Evolutionary conservation across 2,113 vertebrate genomes (phyloP), one percentile per base, ranked within the genome.

Genomic region (Mesembrinibis cayennensis): DNA sequence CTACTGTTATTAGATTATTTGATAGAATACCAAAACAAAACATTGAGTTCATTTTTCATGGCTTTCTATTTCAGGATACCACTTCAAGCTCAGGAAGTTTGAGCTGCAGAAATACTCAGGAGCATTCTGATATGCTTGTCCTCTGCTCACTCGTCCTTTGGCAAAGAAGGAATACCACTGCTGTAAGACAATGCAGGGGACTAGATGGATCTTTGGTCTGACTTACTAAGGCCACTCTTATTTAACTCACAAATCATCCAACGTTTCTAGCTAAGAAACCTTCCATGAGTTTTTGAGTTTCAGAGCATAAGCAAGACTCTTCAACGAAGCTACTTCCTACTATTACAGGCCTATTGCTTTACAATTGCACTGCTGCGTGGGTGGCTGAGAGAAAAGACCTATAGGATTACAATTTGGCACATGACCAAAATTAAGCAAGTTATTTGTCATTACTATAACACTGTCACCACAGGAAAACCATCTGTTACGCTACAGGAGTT

Each of bases 381-480:
- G 87, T 45, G 47, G n/a, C 59, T 47, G n/a, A 72, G 30, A 67
- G 16, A 65, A 83, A 59, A 84, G 36, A 66, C 49, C 58, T 62
- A 58, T 2, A 80, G 47, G 19, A 73, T 82, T 70, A 59, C 49
- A 58, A 4, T 47, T 42, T 70, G 78, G 87, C 87, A 77, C 1
- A 1, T 69, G 34, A 87, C 26, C 83, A 93, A 72, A 95, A 76
- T 77, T 38, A 93, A 93, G 36, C 83, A 91, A 89, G 62, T 85
- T 82, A 89, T 85, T 89, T 94, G 73, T 86, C 74, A 73, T 90
- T 91, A 77, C n/a, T 55, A 11, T 38, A 92, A 83, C 16, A 65
- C 34, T 67, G 34, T 42, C 89, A 89, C 81, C 89, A 93, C 78
- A 89, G 81, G 65, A 87, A 90, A 89, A 66, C 92, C 73, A 93